These are phyloP conservation scores for Xestoiulus laeticollis DNA, from an alignment of 2,888 invertebrate species.

Conservation along the genomic window DNA sequence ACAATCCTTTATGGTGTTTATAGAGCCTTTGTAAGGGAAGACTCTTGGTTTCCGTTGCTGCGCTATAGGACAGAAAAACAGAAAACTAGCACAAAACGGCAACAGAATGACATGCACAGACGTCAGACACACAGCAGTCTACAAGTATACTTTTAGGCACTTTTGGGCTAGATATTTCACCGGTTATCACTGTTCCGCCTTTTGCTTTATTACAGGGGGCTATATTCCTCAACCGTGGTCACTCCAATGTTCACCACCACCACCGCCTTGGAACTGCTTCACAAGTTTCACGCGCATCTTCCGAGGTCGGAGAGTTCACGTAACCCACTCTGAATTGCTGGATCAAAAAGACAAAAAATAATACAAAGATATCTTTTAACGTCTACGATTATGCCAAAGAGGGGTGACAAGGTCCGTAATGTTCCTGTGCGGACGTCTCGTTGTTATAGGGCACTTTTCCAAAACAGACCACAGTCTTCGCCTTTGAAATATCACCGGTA, in stretches of 20 bases:
- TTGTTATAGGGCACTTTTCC: not conserved
- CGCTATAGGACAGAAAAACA: not conserved
- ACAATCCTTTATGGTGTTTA: slow-evolving; percentile 14
- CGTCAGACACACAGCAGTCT: slow-evolving; percentile 32
- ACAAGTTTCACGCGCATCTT: not conserved
- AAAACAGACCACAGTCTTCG: not conserved
- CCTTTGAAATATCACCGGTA: not conserved
- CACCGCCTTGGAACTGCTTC: slow-evolving; percentile 15
- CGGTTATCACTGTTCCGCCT: slow-evolving; percentile 23
- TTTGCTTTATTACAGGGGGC: slow-evolving; percentile 27
- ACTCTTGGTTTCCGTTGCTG: slow-evolving; percentile 35
- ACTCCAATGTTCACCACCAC: not conserved
- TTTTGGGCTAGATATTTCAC: slow-evolving; percentile 35
- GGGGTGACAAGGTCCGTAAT: not conserved
- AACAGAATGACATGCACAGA: slow-evolving; percentile 11
- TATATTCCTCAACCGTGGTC: not conserved
- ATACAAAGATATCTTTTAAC: not conserved
- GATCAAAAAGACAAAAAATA: not conserved
- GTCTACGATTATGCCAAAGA: slow-evolving; percentile 10
- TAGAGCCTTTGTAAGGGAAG: slow-evolving; percentile 47
- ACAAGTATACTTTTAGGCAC: slow-evolving; percentile 48
- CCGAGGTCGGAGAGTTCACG: not conserved
- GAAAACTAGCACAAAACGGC: not conserved
- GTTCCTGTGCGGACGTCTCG: not conserved
- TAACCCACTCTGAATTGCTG: not conserved